A percentile compares a stretch with the other conserved stretches of the same genome.
Evolutionary conservation across 1,140 invertebrate genomes (phyloP).

Genomic region (Nephotettix cincticeps): DNA sequence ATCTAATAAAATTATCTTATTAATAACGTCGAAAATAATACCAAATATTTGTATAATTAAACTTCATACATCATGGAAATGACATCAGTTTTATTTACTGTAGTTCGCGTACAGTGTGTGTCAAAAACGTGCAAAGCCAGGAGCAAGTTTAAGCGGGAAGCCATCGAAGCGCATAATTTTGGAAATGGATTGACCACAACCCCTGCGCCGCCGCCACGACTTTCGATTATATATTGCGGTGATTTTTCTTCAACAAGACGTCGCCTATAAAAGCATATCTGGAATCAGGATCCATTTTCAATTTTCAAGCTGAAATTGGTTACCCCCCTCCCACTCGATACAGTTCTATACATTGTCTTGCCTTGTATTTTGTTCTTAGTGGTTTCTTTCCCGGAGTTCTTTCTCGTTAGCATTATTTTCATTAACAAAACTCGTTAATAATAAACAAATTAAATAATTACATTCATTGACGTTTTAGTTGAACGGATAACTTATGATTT

Average conservation of each 20-base stretch:
- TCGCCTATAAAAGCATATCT: conserved; percentile 26
- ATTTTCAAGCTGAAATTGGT: conserved; percentile 29
- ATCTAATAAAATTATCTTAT: too few species aligned
- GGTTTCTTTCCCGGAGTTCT: not conserved
- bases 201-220: not conserved
- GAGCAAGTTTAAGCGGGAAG: not conserved
- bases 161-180: not conserved
- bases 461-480: too few species aligned
- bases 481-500: too few species aligned
- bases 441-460: too few species aligned
- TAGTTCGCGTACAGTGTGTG: too few species aligned
- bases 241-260: conserved; percentile 22
- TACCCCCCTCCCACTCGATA: conserved; percentile 12
- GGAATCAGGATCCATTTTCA: conserved; percentile 26
- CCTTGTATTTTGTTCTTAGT: not conserved
- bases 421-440: too few species aligned
- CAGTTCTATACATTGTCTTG: conserved; percentile 20
- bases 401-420: too few species aligned
- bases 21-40: too few species aligned
- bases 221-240: conserved; percentile 24
- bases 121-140: not conserved
- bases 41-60: too few species aligned
- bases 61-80: too few species aligned
- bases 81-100: too few species aligned
- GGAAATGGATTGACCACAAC: not conserved